Conservation (phyloP, 2,888 invertebrate species). For the Octodonta nipae region DNA sequence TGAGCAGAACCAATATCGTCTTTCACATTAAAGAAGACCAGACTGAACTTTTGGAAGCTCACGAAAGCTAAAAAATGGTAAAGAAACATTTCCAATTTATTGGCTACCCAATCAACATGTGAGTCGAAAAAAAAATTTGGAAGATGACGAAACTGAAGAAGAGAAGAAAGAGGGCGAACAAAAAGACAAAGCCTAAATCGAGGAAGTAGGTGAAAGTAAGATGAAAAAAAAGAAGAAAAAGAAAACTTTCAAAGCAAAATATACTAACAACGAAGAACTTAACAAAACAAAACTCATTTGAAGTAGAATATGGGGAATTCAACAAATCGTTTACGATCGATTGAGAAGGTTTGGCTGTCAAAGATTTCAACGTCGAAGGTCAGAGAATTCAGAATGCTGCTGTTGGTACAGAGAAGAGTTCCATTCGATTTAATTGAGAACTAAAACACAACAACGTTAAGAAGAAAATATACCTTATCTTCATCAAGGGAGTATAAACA, state of each 20-base stretch:
- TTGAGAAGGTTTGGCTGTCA: slow-evolving; percentile 95
- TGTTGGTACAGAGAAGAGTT: slow-evolving; percentile 83
- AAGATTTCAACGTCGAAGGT: slow-evolving; percentile 88
- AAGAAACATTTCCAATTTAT: slow-evolving; percentile 95
- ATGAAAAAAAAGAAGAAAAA: slow-evolving; percentile 80
- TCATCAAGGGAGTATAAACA: slow-evolving; percentile 96
- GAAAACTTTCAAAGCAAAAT: slow-evolving; percentile 96
- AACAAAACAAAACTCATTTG: slow-evolving; percentile 98
- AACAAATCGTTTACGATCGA: slow-evolving; percentile 95
- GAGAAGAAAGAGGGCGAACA: slow-evolving; percentile 54
- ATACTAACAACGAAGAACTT: slow-evolving; percentile 92
- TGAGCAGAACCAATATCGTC: slow-evolving; percentile 85
- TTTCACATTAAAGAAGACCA: slow-evolving; percentile 93
- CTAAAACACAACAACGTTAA: slow-evolving; percentile 99
- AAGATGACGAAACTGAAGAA: slow-evolving; percentile 81
- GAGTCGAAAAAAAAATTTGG: slow-evolving; percentile 93
- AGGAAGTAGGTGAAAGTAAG: slow-evolving; percentile 41
- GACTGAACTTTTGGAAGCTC: slow-evolving; percentile 85
- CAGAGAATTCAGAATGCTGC: slow-evolving; percentile 85
- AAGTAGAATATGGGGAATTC: slow-evolving; percentile 95
- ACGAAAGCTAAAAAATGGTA: slow-evolving; percentile 89
- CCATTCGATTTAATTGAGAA: slow-evolving; percentile 98
- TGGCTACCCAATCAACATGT: slow-evolving; percentile 86
- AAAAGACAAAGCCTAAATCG: slow-evolving; percentile 50
- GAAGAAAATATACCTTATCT: slow-evolving; percentile 92